These are phyloP conservation scores for Nyctalus aviator DNA, from an alignment of 2,797 vertebrate species.

Conservation along the genomic window DNA sequence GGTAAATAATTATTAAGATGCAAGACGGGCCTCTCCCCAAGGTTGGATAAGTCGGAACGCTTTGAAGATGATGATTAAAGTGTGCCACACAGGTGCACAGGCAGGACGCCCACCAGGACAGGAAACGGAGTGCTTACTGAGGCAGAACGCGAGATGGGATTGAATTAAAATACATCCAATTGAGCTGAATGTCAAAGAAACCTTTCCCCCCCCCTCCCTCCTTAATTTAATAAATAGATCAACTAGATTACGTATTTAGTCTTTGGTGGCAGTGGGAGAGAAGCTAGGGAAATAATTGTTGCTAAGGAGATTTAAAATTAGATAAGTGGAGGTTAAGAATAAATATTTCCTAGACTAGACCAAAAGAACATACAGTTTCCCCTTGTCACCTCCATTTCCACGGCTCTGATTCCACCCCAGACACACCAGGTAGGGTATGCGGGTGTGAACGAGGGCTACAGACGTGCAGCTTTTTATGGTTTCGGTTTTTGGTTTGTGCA, in stretches of 20 bases:
- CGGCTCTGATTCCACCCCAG: neutral
- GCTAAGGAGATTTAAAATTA: constrained; percentile 76
- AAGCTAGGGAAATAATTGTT: constrained; percentile 68
- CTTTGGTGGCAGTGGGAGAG: constrained; percentile 1
- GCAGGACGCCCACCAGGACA: constrained; percentile 14
- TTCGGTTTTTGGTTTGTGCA: neutral
- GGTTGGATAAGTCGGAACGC: constrained; percentile 67
- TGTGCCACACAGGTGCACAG: constrained; percentile 50
- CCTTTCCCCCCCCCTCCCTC: neutral
- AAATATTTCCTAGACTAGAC: constrained; percentile 42
- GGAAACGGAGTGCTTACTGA: constrained; percentile 53
- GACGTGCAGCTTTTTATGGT: neutral
- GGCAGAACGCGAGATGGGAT: constrained; percentile 2
- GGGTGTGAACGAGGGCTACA: neutral
- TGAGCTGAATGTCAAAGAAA: constrained; percentile 59
- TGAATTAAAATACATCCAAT: constrained; percentile 47
- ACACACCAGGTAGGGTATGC: neutral
- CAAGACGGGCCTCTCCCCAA: constrained; percentile 58
- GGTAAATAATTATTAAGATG: constrained; percentile 78
- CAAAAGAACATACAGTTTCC: constrained; percentile 20
- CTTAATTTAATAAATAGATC: constrained; percentile 63
- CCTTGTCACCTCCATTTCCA: neutral
- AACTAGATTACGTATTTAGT: constrained; percentile 59
- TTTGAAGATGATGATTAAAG: constrained; percentile 66
- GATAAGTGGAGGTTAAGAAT: constrained; percentile 51